Conservation (phyloP, 2,888 invertebrate species). For the Tetranychus truncatus region DNA sequence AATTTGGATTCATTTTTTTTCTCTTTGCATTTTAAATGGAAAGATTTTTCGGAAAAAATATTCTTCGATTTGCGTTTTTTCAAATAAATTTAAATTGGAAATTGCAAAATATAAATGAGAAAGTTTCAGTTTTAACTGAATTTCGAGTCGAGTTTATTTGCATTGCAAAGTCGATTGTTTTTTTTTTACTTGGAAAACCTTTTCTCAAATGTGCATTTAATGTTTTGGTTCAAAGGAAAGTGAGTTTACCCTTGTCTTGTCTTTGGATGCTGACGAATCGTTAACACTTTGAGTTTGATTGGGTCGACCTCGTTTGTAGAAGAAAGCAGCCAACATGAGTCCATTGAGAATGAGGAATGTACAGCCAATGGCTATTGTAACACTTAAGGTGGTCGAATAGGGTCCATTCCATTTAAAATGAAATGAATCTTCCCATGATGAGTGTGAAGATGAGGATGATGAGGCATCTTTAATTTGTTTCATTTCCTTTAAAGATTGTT, state of each 20-base stretch:
- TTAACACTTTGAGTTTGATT: constrained; percentile 5
- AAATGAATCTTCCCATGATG: constrained; percentile 2
- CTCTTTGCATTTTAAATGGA: too few relatives aligned
- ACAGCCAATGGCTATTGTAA: constrained; percentile 20
- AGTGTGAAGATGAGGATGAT: background rate
- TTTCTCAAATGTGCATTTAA: too few relatives aligned
- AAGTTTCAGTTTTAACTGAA: too few relatives aligned
- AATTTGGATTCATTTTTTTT: too few relatives aligned
- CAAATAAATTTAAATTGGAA: too few relatives aligned
- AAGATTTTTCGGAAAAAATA: too few relatives aligned
- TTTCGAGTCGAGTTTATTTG: too few relatives aligned
- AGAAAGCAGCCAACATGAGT: constrained; percentile 26
- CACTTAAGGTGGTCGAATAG: constrained; percentile 7
- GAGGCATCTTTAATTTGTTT: constrained; percentile 1
- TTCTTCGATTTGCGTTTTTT: too few relatives aligned
- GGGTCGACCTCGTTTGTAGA: constrained; percentile 23
- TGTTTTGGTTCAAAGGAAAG: too few relatives aligned
- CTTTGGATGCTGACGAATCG: background rate
- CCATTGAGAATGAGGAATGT: constrained; percentile 25
- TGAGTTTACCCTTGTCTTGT: background rate
- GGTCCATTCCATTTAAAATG: constrained; percentile 1
- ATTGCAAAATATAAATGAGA: too few relatives aligned
- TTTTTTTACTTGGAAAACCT: too few relatives aligned
- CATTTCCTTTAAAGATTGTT: background rate
- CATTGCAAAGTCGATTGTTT: too few relatives aligned